Evolutionary conservation across 2,113 vertebrate genomes (phyloP).

Genomic region (Chamaea fasciata): DNA sequence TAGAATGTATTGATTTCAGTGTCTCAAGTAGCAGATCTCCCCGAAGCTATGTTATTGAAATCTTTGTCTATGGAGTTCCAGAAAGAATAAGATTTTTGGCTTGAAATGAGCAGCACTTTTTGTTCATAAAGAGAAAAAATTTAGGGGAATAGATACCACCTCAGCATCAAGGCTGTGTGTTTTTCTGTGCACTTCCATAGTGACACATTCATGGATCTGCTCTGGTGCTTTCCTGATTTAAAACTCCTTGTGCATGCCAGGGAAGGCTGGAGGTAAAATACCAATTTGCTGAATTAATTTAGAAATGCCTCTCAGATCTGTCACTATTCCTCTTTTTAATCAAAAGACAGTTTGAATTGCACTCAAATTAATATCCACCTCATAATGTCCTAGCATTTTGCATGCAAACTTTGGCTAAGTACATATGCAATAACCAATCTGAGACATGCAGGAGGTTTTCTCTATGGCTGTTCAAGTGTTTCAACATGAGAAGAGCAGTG

Average conservation of each 20-base stretch:
- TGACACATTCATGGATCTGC: not conserved
- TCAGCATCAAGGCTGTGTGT: not conserved
- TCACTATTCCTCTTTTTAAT: not conserved
- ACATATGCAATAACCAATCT: not conserved
- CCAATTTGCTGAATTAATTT: not conserved
- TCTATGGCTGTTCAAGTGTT: not conserved
- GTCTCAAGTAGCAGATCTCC: not conserved
- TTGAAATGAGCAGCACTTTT: not conserved
- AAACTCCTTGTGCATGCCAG: not conserved
- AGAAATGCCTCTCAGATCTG: not conserved
- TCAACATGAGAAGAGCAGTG: not conserved
- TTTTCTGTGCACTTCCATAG: not conserved
- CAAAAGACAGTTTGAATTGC: not conserved
- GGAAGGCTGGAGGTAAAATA: not conserved
- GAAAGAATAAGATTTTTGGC: not conserved
- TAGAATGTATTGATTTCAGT: not conserved
- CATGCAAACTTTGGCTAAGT: not conserved
- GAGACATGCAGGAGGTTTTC: not conserved
- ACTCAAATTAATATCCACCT: not conserved
- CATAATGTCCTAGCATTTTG: not conserved
- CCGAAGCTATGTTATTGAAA: not conserved
- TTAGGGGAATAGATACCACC: not conserved
- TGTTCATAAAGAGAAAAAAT: not conserved
- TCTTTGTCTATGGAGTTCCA: not conserved
- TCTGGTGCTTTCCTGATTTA: not conserved